phyloP scores from a whole-genome alignment of 2,888 invertebrate species.

The Eustalomyia histrio region DNA sequence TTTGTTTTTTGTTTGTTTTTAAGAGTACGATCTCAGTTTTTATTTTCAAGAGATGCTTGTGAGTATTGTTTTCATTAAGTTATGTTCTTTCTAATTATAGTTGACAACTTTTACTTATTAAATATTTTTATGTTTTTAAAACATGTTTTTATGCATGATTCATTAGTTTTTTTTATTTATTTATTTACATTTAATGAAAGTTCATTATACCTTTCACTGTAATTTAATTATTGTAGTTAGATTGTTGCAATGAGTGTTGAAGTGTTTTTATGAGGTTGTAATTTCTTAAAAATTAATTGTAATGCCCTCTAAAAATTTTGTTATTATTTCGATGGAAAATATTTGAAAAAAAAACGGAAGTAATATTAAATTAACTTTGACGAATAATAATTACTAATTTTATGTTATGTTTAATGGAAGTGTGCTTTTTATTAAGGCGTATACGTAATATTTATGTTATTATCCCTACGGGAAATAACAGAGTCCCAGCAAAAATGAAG shows the following conservation, averaged over 20 bases:
- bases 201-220: conserved; percentile 59
- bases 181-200: conserved; percentile 39
- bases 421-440: too few species aligned
- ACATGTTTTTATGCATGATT: conserved; percentile 24
- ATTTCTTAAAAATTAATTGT: conserved; percentile 40
- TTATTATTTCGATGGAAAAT: background rate
- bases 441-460: too few species aligned
- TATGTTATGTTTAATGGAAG: too few species aligned
- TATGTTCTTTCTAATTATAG: conserved; percentile 41
- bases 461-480: too few species aligned
- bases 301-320: conserved; percentile 12
- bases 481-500: too few species aligned
- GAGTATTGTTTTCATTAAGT: conserved; percentile 4
- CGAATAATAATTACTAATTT: too few species aligned
- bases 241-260: background rate
- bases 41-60: background rate
- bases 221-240: background rate
- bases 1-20: background rate
- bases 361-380: background rate
- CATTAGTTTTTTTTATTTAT: conserved; percentile 37
- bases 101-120: conserved; percentile 63
- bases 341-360: background rate
- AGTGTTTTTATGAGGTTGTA: conserved; percentile 35
- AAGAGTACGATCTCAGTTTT: background rate
- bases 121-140: conserved; percentile 15